Conservation (phyloP, 1,140 invertebrate genomes). For the Pentalonia nigronervosa region DNA sequence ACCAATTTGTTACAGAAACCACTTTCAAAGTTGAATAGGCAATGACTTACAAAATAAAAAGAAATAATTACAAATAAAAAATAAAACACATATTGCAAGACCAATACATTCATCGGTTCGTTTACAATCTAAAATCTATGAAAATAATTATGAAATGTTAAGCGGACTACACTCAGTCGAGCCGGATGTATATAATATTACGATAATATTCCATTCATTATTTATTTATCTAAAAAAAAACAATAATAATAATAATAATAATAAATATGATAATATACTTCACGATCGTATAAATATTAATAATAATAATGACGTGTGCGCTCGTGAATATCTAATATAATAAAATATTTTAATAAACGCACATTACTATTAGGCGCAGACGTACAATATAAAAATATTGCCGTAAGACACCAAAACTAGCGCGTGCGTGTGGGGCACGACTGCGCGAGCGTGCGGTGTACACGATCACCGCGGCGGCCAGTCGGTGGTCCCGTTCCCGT, state of each 20-base stretch:
- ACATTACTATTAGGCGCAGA: too few species aligned
- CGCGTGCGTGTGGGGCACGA: too few species aligned
- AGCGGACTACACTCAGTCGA: too few species aligned
- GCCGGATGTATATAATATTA: too few species aligned
- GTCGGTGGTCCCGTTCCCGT: conserved; percentile 1
- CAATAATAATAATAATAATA: too few species aligned
- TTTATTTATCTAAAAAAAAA: too few species aligned
- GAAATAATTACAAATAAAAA: background rate
- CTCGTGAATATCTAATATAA: background rate
- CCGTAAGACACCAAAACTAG: background rate
- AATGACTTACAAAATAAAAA: too few species aligned
- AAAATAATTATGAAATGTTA: too few species aligned
- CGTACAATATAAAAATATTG: background rate
- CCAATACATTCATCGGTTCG: background rate
- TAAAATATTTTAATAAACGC: background rate
- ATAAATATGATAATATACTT: background rate
- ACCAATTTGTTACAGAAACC: background rate
- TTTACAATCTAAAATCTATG: background rate
- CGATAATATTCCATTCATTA: too few species aligned
- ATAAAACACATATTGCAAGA: background rate
- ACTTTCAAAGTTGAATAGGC: background rate
- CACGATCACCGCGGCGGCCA: background rate
- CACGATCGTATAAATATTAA: background rate
- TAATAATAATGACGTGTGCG: too few species aligned
- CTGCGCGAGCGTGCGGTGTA: too few species aligned